phyloP scores from a whole-genome alignment of 2,797 vertebrate species.

The Phrynocephalus forsythii region DNA sequence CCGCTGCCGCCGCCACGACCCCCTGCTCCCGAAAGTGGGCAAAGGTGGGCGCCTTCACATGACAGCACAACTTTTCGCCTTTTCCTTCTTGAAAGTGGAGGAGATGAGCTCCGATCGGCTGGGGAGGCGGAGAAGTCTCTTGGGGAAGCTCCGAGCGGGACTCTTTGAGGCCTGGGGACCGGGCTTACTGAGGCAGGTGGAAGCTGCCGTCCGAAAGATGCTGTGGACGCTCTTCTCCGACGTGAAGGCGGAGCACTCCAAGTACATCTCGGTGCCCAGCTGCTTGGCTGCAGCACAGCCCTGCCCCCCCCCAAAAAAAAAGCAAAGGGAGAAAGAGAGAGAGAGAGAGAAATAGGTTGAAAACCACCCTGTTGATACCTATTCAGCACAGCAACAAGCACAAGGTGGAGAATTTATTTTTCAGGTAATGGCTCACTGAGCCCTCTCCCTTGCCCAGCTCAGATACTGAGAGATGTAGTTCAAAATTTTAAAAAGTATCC shows the following conservation, averaged over 20 bases:
- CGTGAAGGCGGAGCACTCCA: slow-evolving; percentile 95
- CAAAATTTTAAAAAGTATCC: neutral
- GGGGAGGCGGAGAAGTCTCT: slow-evolving; percentile 91
- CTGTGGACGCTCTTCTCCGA: slow-evolving; percentile 96
- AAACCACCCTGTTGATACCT: neutral
- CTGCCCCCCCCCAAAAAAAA: slow-evolving; percentile 66
- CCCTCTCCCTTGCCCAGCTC: neutral
- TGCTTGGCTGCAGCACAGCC: slow-evolving; percentile 90
- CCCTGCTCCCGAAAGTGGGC: slow-evolving; percentile 1
- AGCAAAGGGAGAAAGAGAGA: accelerated
- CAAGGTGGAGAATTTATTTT: neutral
- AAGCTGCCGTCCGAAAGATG: slow-evolving; percentile 88
- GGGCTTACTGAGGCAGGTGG: slow-evolving; percentile 87
- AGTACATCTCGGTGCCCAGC: slow-evolving; percentile 89
- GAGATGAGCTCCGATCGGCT: slow-evolving; percentile 90
- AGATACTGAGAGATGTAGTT: neutral
- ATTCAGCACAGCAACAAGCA: neutral
- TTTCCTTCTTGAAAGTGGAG: slow-evolving; percentile 92
- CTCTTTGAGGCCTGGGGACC: slow-evolving; percentile 78
- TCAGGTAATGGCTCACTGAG: neutral
- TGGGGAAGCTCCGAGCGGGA: slow-evolving; percentile 88
- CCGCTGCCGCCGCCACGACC: neutral
- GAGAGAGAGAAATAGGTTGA: accelerated
- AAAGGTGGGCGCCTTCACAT: slow-evolving; percentile 83
- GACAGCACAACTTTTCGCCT: slow-evolving; percentile 91